phyloP scores from a whole-genome alignment of 2,797 vertebrate species.

The Danio kyathit region DNA sequence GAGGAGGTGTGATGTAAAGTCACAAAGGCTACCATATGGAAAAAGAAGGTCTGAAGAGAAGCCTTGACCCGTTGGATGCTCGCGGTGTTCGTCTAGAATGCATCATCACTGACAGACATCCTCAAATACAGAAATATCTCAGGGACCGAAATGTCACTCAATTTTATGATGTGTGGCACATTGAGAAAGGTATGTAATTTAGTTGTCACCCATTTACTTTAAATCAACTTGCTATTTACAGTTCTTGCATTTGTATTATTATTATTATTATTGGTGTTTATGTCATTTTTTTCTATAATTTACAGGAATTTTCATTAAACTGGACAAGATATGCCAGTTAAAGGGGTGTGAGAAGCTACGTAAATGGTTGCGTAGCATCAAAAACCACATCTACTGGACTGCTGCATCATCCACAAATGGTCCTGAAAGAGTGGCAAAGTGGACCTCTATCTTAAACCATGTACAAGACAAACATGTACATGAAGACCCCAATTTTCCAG shows the following conservation, averaged over 20 bases:
- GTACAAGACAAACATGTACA: constrained; percentile 22
- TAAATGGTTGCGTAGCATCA: constrained; percentile 17
- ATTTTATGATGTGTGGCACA: not conserved
- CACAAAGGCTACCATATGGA: not conserved
- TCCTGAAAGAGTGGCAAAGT: constrained; percentile 32
- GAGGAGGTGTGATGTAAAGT: not conserved
- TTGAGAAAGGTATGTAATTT: not conserved
- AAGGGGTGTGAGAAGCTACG: constrained; percentile 8
- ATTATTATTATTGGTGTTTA: not conserved
- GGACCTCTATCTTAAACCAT: constrained; percentile 31
- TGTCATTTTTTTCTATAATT: not conserved
- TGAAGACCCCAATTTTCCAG: constrained; percentile 10
- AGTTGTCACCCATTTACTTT: not conserved
- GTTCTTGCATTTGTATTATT: not conserved
- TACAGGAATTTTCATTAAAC: constrained; percentile 19
- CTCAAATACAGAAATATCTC: not conserved
- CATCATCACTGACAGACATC: not conserved
- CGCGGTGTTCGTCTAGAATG: not conserved
- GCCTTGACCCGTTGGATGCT: not conserved
- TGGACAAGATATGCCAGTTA: not conserved
- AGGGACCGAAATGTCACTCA: not conserved
- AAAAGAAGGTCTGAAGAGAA: not conserved
- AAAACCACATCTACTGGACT: constrained; percentile 34
- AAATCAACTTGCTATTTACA: not conserved
- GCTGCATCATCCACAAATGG: constrained; percentile 15